Conservation (phyloP, 92 coral and sea anemone genomes). For the Pocillopora grandis region DNA sequence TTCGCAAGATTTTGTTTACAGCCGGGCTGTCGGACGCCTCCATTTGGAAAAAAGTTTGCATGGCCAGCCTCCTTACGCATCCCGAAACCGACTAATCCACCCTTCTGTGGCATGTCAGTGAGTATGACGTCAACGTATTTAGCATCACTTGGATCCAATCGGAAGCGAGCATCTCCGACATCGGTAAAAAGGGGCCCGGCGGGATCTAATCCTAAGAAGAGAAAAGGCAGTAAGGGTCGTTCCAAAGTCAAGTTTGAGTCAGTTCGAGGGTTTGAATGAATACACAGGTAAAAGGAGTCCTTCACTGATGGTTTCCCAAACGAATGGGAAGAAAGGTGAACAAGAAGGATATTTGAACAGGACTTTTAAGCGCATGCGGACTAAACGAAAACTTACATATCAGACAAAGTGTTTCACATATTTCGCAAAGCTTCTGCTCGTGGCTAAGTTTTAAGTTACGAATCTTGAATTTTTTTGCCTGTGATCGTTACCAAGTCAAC, state of each 20-base stretch:
- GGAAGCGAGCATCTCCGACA: constrained; percentile 9
- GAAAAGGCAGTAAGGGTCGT: background rate
- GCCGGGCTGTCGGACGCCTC: constrained; percentile 64
- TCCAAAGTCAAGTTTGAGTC: background rate
- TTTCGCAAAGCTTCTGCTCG: background rate
- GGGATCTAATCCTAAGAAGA: constrained; percentile 57
- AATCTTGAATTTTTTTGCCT: too few relatives aligned
- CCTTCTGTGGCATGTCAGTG: constrained; percentile 28
- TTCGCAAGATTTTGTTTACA: constrained; percentile 3
- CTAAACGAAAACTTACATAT: too few relatives aligned
- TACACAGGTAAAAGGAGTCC: background rate
- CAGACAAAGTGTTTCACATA: too few relatives aligned
- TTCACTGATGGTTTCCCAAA: background rate
- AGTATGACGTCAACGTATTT: constrained; percentile 69
- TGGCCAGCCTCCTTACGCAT: constrained; percentile 46
- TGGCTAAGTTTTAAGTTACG: too few relatives aligned
- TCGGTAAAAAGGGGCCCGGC: constrained; percentile 44
- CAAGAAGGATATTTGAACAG: too few relatives aligned
- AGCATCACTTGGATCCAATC: constrained; percentile 69
- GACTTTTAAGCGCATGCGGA: too few relatives aligned
- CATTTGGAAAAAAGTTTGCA: constrained; percentile 73
- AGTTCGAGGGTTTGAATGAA: background rate
- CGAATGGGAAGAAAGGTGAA: too few relatives aligned
- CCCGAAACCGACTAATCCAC: constrained; percentile 16
- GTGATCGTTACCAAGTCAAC: too few relatives aligned